Evolutionary conservation across 2,113 vertebrate species (phyloP), one percentile per base, ranked within the genome.

Genomic region (Gopherus evgoodei): DNA sequence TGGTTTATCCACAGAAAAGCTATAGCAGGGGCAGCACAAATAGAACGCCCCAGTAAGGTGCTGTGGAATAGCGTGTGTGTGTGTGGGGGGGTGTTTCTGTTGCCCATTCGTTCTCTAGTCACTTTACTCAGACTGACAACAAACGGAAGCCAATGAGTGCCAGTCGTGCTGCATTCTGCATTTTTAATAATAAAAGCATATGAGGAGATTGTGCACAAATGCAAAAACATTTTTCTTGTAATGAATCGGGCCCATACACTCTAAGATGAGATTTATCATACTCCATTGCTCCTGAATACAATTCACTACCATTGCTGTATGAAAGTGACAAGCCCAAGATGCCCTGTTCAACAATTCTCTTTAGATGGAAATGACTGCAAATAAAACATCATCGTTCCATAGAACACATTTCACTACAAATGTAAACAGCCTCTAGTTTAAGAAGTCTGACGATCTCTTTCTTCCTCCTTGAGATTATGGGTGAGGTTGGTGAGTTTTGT

Each of bases 221-320:
- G 91, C 84, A 72, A 72, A 69, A 75, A 87, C 91, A 76, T 88
- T 88, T 93, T 96, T 93, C 94, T 97, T 96, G 95, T 91, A 96
- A 97, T 96, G 97, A 97, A 97, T 96, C 83, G 96, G 97, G 93
- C 93, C 96, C 94, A 22, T 25, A 93, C 52, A 29, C 89, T 91
- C 93, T 44, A 95, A 88, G 52, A 2, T 93, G 91, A 94, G 93
- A 84, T 80, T 1, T 86, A 38, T 91, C 29, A 27, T 13, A 78
- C 83, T 96, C 91, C 53, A 88, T 88, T 93, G 94, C 97, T 98
- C 98, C 98, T 97, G 96, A 96, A 97, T 90, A 98, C 95, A 95
- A 95, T 98, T 98, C 98, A 98, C 98, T 98, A 98, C 96, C 98
- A 96, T 94, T 95, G 97, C 96, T 89, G 97, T 47, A 98, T 98